Evolutionary conservation across 1,140 invertebrate species (phyloP), one percentile per base, ranked within the genome.

Genomic region (Andrena cerasifolii): DNA sequence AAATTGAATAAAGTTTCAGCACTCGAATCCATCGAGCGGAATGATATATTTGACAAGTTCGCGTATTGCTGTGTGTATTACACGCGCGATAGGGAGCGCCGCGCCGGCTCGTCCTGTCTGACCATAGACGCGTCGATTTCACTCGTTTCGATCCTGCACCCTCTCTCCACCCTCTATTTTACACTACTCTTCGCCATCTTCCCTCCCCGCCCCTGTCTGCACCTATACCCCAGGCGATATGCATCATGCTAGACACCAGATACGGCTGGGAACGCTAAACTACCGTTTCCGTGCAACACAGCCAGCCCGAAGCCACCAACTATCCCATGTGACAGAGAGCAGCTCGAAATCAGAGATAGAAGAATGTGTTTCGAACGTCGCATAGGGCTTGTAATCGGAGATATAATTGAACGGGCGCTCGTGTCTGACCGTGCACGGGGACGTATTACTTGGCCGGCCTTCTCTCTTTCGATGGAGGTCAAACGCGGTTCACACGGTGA

Each of bases 41-140:
- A 90, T 89, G 88, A 90, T 89, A 89, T 89, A 90, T 89, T 86
- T 86, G 88, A 88, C 87, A 89, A 89, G 87, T 86, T 87, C 67
- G 70, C 80, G 80, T 86, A 88, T 90, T 86, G 85, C n/a, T n/a
- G n/a, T n/a, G n/a, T 80, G 86, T 88, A 87, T 89, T 89, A 88
- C 82, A 87, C 82, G 82, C 87, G 78, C 82, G 78, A 86, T 79
- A 72, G 81, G 80, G 79, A 77, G 78, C 81, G 54, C 80, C 62
- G 26, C 26, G 58, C 82, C 80, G n/a, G n/a, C n/a, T n/a, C n/a
- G n/a, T n/a, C 86, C 68, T 47, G 83, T 71, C 88, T 83, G 88
- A 89, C 85, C 84, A 79, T 82, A 85, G 79, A 51, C 73, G 71
- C 43, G 53, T 21, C 47, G 16, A 14, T 28, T 58, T n/a, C 63